Percentiles rank a stretch among this genome's conserved stretches.
phyloP scores from a whole-genome alignment of 2,888 invertebrate genomes.

The Polia nebulosa region DNA sequence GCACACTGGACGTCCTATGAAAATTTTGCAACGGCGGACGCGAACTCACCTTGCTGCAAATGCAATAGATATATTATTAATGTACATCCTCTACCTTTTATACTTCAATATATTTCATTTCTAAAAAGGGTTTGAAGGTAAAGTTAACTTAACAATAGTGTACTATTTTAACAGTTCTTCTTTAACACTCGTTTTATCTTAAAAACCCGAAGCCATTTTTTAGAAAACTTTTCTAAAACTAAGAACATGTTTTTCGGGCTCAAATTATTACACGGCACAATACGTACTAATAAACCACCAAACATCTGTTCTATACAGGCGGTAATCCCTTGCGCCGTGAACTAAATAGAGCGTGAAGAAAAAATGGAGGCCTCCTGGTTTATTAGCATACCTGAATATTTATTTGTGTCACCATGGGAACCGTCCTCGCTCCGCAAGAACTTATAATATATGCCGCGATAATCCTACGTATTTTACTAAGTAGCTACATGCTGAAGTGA shows the following conservation, averaged over 20 bases:
- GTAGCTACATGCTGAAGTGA: slow-evolving; percentile 22
- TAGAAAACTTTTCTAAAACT: not conserved
- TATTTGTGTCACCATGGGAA: slow-evolving; percentile 51
- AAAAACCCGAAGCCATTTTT: not conserved
- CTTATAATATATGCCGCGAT: not conserved
- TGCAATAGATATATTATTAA: slow-evolving; percentile 71
- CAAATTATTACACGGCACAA: slow-evolving; percentile 12
- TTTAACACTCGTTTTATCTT: not conserved
- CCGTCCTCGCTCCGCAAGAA: slow-evolving; percentile 18
- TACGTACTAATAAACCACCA: slow-evolving; percentile 26
- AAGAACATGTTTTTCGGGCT: not conserved
- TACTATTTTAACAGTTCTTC: not conserved
- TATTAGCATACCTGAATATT: slow-evolving; percentile 54
- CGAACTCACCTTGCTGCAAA: slow-evolving; percentile 71
- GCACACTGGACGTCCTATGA: slow-evolving; percentile 70
- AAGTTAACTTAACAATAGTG: not conserved
- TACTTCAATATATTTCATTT: slow-evolving; percentile 5
- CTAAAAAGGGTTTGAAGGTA: not conserved
- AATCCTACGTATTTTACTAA: slow-evolving; percentile 18
- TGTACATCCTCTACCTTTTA: slow-evolving; percentile 68
- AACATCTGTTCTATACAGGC: slow-evolving; percentile 36
- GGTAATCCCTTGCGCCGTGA: slow-evolving; percentile 15
- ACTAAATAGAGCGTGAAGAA: slow-evolving; percentile 54
- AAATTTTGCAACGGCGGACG: slow-evolving; percentile 72
- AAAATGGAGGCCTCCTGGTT: slow-evolving; percentile 32